A percentile compares a stretch with the other conserved stretches of the same genome.
Conservation (phyloP, 1,140 invertebrate genomes). For the Lepidurus couesii region DNA sequence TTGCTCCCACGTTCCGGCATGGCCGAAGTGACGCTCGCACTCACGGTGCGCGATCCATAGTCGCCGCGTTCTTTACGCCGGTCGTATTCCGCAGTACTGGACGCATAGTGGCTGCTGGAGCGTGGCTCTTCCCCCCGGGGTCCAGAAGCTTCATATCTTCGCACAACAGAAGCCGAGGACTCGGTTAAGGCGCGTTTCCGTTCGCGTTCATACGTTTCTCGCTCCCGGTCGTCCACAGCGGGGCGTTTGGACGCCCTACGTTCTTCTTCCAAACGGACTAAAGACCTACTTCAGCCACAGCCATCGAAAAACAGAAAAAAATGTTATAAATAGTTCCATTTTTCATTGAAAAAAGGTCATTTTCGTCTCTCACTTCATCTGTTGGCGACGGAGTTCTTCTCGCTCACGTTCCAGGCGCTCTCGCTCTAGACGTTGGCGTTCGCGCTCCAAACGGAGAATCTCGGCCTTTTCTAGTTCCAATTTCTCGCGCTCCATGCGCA, state of each 20-base stretch:
- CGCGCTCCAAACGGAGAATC: constrained; percentile 67
- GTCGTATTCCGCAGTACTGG: constrained; percentile 7
- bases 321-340: neutral
- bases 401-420: constrained; percentile 76
- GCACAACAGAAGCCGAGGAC: neutral
- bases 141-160: constrained; percentile 25
- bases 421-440: constrained; percentile 70
- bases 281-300: constrained; percentile 22
- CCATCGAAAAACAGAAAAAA: neutral
- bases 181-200: neutral
- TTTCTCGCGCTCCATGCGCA: constrained; percentile 66
- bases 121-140: constrained; percentile 4
- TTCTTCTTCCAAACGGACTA: constrained; percentile 37
- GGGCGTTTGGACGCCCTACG: constrained; percentile 36
- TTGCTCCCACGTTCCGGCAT: constrained; percentile 7
- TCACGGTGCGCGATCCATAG: constrained; percentile 8
- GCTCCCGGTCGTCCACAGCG: constrained; percentile 36
- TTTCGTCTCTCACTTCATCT: constrained; percentile 51
- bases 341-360: neutral
- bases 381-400: constrained; percentile 70
- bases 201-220: neutral
- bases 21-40: neutral
- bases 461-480: constrained; percentile 75
- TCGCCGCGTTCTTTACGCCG: neutral
- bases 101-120: constrained; percentile 25